phyloP scores from a whole-genome alignment of 1,140 invertebrate species.

The Eriocheir sinensis region DNA sequence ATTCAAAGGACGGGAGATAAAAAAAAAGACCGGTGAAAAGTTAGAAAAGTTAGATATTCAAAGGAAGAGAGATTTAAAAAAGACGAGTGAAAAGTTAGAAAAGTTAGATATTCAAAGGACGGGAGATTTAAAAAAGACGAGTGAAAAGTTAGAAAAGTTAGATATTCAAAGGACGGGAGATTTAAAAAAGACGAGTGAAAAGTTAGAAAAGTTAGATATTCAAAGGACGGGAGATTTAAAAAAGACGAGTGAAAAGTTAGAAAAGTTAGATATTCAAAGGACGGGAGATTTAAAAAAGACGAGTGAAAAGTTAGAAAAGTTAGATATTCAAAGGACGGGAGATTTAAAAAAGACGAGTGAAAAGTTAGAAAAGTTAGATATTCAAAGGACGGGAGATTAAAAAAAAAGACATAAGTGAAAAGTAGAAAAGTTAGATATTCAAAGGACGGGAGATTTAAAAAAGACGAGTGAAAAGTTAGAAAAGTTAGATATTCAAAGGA shows the following conservation, averaged over 20 bases:
- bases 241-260: background rate
- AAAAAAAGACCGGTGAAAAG: too few species aligned
- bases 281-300: background rate
- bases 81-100: background rate
- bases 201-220: background rate
- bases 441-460: too few species aligned
- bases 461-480: too few species aligned
- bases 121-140: too few species aligned
- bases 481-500: too few species aligned
- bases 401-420: too few species aligned
- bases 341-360: background rate
- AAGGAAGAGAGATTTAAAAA: too few species aligned
- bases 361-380: background rate
- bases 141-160: slow-evolving; percentile 14
- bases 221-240: background rate
- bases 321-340: background rate
- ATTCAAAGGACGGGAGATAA: too few species aligned
- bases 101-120: background rate
- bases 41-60: too few species aligned
- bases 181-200: background rate
- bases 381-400: background rate
- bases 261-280: background rate
- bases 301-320: background rate
- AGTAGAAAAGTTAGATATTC: too few species aligned
- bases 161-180: background rate